phyloP scores from a whole-genome alignment of 2,888 invertebrate species.

The Acronicta psi region DNA sequence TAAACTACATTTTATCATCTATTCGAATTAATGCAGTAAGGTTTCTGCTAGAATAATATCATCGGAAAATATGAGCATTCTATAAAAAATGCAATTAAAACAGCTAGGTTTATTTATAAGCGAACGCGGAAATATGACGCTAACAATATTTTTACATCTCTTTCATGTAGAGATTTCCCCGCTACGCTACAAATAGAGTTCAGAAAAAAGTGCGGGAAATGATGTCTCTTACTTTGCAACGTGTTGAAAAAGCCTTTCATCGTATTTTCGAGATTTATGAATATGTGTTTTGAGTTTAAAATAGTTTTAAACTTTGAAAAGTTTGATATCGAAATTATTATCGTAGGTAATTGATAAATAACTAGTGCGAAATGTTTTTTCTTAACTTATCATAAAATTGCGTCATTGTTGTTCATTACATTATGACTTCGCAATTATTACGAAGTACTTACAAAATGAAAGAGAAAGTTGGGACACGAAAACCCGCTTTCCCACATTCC shows the following conservation, averaged over 20 bases:
- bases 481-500: conserved; percentile 88
- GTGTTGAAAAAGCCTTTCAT: conserved; percentile 1
- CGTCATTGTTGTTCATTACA: conserved; percentile 40
- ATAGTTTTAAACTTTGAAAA: conserved; percentile 13
- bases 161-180: conserved; percentile 23
- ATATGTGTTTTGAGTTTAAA: background rate
- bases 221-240: background rate
- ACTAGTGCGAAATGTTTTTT: background rate
- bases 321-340: conserved; percentile 1
- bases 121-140: conserved; percentile 1
- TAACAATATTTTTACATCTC: conserved; percentile 31
- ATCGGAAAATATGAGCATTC: conserved; percentile 3
- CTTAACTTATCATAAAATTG: conserved; percentile 9
- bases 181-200: conserved; percentile 19
- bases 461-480: conserved; percentile 86
- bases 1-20: background rate
- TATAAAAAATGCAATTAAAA: conserved; percentile 30
- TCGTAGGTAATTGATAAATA: background rate
- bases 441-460: conserved; percentile 82
- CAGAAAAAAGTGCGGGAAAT: conserved; percentile 20
- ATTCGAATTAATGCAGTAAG: background rate
- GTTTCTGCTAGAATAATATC: conserved; percentile 2
- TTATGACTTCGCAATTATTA: conserved; percentile 66
- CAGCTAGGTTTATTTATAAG: conserved; percentile 14
- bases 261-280: background rate